These are phyloP conservation scores for Celastrina argiolus DNA, from an alignment of 2,888 invertebrate genomes.

Conservation along the genomic window DNA sequence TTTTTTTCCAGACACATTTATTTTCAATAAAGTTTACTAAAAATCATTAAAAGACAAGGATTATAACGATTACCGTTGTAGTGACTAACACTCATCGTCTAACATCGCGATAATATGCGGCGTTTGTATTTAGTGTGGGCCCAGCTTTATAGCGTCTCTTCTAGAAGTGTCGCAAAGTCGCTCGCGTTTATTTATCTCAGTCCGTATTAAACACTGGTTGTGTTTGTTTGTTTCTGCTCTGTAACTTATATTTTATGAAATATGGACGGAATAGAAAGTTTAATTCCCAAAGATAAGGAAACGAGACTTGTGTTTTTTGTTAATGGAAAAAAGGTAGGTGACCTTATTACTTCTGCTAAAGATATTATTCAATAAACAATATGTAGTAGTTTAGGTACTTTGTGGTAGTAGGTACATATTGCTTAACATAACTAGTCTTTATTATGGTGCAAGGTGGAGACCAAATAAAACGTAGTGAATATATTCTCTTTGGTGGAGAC, in stretches of 20 bases:
- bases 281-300: slow-evolving; percentile 47
- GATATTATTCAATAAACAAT: background rate
- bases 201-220: background rate
- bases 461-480: too few species aligned
- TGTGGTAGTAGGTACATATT: background rate
- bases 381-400: too few species aligned
- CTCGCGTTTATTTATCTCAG: background rate
- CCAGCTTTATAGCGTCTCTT: background rate
- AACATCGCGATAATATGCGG: background rate
- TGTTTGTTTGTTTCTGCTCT: background rate
- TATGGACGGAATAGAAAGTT: slow-evolving; percentile 42
- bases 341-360: background rate
- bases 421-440: background rate
- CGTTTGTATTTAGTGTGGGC: background rate
- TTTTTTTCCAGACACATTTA: too few species aligned
- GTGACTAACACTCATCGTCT: background rate
- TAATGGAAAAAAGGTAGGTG: slow-evolving; percentile 79
- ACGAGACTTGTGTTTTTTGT: slow-evolving; percentile 76
- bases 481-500: too few species aligned
- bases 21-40: too few species aligned
- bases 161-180: background rate
- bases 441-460: background rate
- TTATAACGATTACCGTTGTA: background rate
- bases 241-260: background rate
- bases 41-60: too few species aligned